Evolutionary conservation across 1,140 invertebrate genomes (phyloP).

Genomic region (Drosophila ficusphila): DNA sequence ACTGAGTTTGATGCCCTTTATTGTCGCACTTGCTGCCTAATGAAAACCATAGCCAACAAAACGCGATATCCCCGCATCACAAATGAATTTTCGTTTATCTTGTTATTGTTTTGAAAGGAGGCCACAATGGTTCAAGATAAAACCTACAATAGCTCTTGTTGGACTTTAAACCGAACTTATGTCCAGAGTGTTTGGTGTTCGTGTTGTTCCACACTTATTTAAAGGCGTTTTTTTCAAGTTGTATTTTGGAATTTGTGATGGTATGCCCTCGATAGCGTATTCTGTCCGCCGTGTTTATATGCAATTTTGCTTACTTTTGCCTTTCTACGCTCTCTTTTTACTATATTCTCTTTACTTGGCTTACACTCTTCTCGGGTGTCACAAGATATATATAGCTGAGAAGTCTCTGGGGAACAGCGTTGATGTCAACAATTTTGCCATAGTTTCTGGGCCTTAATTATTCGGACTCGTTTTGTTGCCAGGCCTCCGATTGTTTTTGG

Average conservation of each 20-base stretch:
- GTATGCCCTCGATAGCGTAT: slow-evolving; percentile 30
- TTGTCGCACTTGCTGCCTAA: too few relatives aligned
- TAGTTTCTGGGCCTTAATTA: slow-evolving; percentile 28
- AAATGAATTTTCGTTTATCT: slow-evolving; percentile 6
- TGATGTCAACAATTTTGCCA: slow-evolving; percentile 28
- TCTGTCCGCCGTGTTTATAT: slow-evolving; percentile 36
- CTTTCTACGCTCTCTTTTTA: slow-evolving; percentile 27
- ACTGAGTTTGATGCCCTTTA: background rate
- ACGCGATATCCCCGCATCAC: background rate
- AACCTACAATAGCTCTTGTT: background rate
- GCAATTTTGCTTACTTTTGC: slow-evolving; percentile 35
- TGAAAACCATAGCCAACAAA: too few relatives aligned
- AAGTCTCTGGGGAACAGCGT: slow-evolving; percentile 11
- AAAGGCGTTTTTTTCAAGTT: slow-evolving; percentile 19
- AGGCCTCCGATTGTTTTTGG: slow-evolving; percentile 7
- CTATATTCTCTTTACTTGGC: background rate
- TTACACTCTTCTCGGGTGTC: slow-evolving; percentile 38
- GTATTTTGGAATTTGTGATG: slow-evolving; percentile 38
- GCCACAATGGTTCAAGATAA: slow-evolving; percentile 7
- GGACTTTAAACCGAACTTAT: background rate
- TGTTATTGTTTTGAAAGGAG: slow-evolving; percentile 22
- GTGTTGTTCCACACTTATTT: background rate
- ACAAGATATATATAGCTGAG: slow-evolving; percentile 6
- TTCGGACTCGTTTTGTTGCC: slow-evolving; percentile 23
- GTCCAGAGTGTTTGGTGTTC: slow-evolving; percentile 20